These are phyloP conservation scores for Rhagonycha lutea DNA, from an alignment of 2,888 invertebrate genomes.

Conservation along the genomic window DNA sequence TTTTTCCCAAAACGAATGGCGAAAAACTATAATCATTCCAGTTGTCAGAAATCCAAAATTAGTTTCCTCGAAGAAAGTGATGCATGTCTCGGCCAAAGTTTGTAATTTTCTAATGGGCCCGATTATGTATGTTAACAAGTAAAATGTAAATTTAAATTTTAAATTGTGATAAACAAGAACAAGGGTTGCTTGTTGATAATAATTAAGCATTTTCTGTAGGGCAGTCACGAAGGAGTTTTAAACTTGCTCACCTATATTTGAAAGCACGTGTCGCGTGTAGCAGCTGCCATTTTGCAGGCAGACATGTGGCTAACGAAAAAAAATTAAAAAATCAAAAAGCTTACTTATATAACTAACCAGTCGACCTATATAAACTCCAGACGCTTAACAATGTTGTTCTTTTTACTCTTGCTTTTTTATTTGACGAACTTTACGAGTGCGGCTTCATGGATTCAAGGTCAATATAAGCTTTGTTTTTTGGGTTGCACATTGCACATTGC, in stretches of 20 bases:
- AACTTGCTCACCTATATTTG: slow-evolving; percentile 46
- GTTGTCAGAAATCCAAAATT: background rate
- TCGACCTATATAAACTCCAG: slow-evolving; percentile 54
- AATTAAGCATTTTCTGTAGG: slow-evolving; percentile 30
- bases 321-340: slow-evolving; percentile 28
- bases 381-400: slow-evolving; percentile 50
- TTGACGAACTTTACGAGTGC: slow-evolving; percentile 41
- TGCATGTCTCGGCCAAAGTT: background rate
- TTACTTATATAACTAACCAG: slow-evolving; percentile 43
- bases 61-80: background rate
- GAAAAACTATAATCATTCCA: background rate
- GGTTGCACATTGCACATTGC: background rate
- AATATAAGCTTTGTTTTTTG: slow-evolving; percentile 34
- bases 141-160: slow-evolving; percentile 22
- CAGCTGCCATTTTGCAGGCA: slow-evolving; percentile 51
- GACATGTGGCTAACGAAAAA: slow-evolving; percentile 32
- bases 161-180: slow-evolving; percentile 9
- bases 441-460: slow-evolving; percentile 41
- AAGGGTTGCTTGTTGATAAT: slow-evolving; percentile 20
- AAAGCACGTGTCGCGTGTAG: slow-evolving; percentile 45
- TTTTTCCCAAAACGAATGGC: background rate
- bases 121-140: background rate
- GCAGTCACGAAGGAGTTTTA: slow-evolving; percentile 35
- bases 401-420: slow-evolving; percentile 32
- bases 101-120: background rate